Evolutionary conservation across 2,797 vertebrate species (phyloP).

Genomic region (Philypnodon macrostomus): DNA sequence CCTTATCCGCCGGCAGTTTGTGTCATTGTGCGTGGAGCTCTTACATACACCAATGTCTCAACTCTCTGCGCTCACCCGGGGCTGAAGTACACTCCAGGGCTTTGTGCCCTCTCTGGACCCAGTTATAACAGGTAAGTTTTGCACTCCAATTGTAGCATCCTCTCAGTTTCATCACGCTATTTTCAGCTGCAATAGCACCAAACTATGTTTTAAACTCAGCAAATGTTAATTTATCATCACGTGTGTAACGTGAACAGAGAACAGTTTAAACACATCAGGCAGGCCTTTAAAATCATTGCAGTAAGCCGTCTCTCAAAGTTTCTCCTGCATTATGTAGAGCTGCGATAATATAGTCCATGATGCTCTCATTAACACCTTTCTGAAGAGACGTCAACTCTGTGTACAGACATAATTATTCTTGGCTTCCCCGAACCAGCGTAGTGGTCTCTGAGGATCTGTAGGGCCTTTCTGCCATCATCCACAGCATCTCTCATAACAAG

Average conservation of each 20-base stretch:
- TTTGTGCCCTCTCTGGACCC: not conserved
- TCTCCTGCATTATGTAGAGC: constrained; percentile 7
- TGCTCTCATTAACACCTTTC: constrained; percentile 3
- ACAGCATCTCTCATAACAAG: constrained; percentile 9
- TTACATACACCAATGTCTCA: too few species aligned
- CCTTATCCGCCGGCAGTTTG: not conserved
- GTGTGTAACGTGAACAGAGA: constrained; percentile 13
- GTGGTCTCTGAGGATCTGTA: constrained; percentile 9
- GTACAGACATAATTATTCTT: not conserved
- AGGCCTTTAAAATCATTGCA: constrained; percentile 25
- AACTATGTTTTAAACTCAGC: constrained; percentile 20
- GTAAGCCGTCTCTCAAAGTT: constrained; percentile 6
- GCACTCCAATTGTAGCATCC: not conserved
- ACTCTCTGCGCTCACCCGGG: too few species aligned
- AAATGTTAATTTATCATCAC: constrained; percentile 11
- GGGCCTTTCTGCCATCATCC: not conserved
- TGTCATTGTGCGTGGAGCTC: too few species aligned
- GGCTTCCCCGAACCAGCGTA: constrained; percentile 9
- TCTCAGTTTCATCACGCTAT: not conserved
- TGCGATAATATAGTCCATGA: constrained; percentile 16
- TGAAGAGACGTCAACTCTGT: constrained; percentile 13
- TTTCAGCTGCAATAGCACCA: not conserved
- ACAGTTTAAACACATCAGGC: constrained; percentile 9
- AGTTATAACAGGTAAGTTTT: constrained; percentile 19
- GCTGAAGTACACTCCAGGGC: too few species aligned